Evolutionary conservation across 2,888 invertebrate genomes (phyloP).

Genomic region (Folsomia candida): DNA sequence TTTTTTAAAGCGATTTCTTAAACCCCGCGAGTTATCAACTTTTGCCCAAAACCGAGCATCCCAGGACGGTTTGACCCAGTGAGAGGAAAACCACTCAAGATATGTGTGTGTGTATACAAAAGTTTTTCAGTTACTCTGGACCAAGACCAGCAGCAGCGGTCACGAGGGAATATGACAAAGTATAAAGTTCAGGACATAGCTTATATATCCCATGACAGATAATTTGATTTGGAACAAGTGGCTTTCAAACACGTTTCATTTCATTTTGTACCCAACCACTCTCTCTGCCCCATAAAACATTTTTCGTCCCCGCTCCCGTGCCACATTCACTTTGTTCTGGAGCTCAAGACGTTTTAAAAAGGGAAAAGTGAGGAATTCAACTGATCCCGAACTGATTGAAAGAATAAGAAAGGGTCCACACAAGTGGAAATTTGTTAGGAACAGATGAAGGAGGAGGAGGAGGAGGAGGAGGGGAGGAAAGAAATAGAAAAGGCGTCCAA

Average conservation of each 20-base stretch:
- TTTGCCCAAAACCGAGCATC: no score
- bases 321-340: not conserved
- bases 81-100: no score
- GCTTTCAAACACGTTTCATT: not conserved
- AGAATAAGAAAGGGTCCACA: conserved; percentile 3
- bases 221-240: conserved; percentile 1
- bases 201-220: conserved; percentile 1
- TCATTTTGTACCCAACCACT: not conserved
- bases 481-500: not conserved
- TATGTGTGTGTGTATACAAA: not conserved
- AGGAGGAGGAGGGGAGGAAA: not conserved
- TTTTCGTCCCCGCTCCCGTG: no score
- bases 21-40: no score
- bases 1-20: no score
- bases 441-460: not conserved
- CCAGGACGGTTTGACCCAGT: no score
- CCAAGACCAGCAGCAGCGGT: not conserved
- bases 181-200: not conserved
- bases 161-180: not conserved
- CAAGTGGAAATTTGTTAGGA: not conserved
- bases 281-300: not conserved
- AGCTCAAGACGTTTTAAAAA: not conserved
- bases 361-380: not conserved
- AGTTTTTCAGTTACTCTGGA: not conserved
- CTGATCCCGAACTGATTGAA: not conserved